Conservation (phyloP, 2,113 vertebrate genomes). For the Cottus gobio region DNA sequence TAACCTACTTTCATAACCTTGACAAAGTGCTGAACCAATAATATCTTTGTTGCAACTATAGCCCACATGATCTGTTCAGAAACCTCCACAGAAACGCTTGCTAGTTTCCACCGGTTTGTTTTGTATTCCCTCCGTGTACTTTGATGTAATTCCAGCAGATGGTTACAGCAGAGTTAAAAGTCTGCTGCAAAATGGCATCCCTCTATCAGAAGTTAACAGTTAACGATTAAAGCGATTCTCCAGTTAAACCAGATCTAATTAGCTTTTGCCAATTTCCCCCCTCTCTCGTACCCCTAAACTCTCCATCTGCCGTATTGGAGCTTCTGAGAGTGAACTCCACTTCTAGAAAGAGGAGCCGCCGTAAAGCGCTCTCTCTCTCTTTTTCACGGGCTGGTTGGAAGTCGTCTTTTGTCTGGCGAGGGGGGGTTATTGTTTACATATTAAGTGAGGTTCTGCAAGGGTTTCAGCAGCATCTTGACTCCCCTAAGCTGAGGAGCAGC, state of each 20-base stretch:
- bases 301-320: constrained; percentile 70
- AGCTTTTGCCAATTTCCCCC: constrained; percentile 58
- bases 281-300: constrained; percentile 55
- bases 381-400: constrained; percentile 60
- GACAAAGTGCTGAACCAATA: neutral
- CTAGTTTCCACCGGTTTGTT: constrained; percentile 9
- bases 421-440: constrained; percentile 80
- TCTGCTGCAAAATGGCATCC: constrained; percentile 60
- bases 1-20: neutral
- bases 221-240: constrained; percentile 65
- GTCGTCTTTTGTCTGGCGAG: constrained; percentile 71
- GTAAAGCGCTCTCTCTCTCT: constrained; percentile 34
- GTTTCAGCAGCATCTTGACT: constrained; percentile 85
- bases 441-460: constrained; percentile 81
- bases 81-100: neutral
- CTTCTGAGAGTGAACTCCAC: constrained; percentile 66
- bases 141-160: constrained; percentile 60
- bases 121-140: constrained; percentile 36
- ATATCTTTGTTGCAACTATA: neutral
- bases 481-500: constrained; percentile 84
- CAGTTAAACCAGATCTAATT: constrained; percentile 69
- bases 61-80: neutral
- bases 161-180: constrained; percentile 69
- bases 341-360: constrained; percentile 57
- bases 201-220: constrained; percentile 64